These are phyloP conservation scores for Octomys mimax DNA, from an alignment of 2,797 vertebrate species.

Conservation along the genomic window DNA sequence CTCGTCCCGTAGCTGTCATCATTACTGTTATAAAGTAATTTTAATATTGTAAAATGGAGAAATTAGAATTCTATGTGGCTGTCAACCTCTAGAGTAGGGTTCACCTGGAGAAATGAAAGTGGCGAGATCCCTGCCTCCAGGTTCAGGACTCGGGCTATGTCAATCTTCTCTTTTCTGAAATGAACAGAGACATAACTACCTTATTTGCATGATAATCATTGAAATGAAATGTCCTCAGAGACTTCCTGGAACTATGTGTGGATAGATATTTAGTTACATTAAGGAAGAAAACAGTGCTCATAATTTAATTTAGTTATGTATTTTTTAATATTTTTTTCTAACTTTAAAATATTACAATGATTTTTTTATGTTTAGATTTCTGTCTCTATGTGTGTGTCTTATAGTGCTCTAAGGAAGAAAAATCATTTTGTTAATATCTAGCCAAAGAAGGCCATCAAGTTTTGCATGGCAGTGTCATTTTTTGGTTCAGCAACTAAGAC, in stretches of 20 bases:
- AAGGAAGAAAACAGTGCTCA: neutral
- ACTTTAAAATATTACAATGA: slow-evolving; percentile 35
- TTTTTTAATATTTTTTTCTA: neutral
- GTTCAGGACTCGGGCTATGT: slow-evolving; percentile 25
- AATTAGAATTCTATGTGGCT: slow-evolving; percentile 59
- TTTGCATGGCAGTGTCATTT: neutral
- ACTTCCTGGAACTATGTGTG: neutral
- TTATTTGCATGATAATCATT: slow-evolving; percentile 49
- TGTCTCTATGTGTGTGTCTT: neutral
- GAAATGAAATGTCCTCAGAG: neutral
- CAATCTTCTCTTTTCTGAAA: slow-evolving; percentile 50
- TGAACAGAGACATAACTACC: slow-evolving; percentile 49
- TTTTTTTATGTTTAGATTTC: neutral
- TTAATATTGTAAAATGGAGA: slow-evolving; percentile 37
- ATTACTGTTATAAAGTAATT: neutral
- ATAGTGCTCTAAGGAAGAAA: neutral
- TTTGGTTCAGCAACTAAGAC: neutral
- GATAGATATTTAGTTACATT: slow-evolving; percentile 1
- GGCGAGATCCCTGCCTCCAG: neutral
- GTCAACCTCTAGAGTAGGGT: neutral
- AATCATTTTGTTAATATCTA: slow-evolving; percentile 3
- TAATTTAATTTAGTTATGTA: slow-evolving; percentile 16
- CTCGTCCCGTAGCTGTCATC: neutral
- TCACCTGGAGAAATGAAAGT: neutral
- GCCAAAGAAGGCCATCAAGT: neutral